A percentile compares a stretch with the other conserved stretches of the same genome.
Conservation (phyloP, 53 echinoderm and acorn worm species). For the Henricia sp. region DNA sequence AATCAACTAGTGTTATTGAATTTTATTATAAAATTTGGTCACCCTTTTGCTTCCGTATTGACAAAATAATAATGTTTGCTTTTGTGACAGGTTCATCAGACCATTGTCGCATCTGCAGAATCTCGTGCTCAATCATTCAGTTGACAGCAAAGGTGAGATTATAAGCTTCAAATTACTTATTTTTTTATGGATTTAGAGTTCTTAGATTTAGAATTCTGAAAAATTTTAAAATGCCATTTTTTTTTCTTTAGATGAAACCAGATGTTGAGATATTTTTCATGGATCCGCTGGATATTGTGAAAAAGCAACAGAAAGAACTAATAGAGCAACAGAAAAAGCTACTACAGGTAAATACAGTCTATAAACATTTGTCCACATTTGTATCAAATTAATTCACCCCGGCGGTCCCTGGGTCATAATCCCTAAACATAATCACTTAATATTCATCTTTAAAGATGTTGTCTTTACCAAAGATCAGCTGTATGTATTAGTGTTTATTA, state of each 20-base stretch:
- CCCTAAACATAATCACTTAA: too few species aligned
- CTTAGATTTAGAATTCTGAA: background rate
- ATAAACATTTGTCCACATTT: too few species aligned
- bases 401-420: too few species aligned
- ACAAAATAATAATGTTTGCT: background rate
- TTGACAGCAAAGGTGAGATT: conserved; percentile 70
- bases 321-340: too few species aligned
- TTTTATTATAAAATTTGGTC: too few species aligned
- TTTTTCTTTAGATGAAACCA: conserved; percentile 83
- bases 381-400: too few species aligned
- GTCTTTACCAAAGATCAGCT: too few species aligned
- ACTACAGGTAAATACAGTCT: too few species aligned
- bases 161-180: background rate
- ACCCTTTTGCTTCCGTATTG: too few species aligned
- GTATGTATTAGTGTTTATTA: too few species aligned
- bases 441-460: too few species aligned
- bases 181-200: background rate
- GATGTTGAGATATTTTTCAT: conserved; percentile 92
- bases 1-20: too few species aligned
- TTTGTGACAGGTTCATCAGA: conserved; percentile 57
- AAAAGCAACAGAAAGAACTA: conserved; percentile 81
- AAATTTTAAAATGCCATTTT: background rate
- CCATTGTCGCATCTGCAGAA: conserved; percentile 82
- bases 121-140: conserved; percentile 69
- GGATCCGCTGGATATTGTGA: conserved; percentile 80